These are phyloP conservation scores for Panthera tigris DNA, from an alignment of 2,113 vertebrate species.

Conservation along the genomic window DNA sequence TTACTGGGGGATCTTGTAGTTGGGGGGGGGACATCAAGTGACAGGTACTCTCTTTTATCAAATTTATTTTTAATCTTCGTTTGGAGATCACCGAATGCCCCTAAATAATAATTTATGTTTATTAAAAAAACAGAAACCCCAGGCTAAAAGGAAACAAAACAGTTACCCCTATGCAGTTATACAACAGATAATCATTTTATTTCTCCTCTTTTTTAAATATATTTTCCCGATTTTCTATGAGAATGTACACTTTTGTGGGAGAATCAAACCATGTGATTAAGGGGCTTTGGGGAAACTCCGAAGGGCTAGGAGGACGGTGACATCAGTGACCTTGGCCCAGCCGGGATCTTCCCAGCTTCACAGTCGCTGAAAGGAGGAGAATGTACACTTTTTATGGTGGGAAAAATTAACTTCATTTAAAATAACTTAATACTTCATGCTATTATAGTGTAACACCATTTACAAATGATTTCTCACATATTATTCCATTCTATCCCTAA, in stretches of 20 bases:
- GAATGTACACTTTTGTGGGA: neutral
- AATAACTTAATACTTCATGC: neutral
- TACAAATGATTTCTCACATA: neutral
- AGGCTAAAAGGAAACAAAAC: neutral
- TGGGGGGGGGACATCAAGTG: neutral
- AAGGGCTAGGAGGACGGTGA: neutral
- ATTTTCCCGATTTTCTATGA: neutral
- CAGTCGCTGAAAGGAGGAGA: neutral
- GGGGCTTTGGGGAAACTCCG: neutral
- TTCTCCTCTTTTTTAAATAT: neutral
- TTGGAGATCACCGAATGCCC: neutral
- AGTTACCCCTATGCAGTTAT: neutral
- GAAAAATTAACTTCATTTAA: neutral
- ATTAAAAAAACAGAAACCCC: neutral
- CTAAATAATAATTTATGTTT: neutral
- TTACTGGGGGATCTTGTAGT: neutral
- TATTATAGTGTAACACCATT: neutral
- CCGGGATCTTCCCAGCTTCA: neutral
- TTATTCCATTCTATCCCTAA: neutral
- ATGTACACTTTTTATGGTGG: neutral
- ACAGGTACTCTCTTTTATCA: neutral
- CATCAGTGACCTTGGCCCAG: neutral
- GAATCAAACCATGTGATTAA: neutral
- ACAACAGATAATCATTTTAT: neutral
- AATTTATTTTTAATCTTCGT: neutral